phyloP scores from a whole-genome alignment of 2,113 vertebrate species.

The Bostrychus sinensis region DNA sequence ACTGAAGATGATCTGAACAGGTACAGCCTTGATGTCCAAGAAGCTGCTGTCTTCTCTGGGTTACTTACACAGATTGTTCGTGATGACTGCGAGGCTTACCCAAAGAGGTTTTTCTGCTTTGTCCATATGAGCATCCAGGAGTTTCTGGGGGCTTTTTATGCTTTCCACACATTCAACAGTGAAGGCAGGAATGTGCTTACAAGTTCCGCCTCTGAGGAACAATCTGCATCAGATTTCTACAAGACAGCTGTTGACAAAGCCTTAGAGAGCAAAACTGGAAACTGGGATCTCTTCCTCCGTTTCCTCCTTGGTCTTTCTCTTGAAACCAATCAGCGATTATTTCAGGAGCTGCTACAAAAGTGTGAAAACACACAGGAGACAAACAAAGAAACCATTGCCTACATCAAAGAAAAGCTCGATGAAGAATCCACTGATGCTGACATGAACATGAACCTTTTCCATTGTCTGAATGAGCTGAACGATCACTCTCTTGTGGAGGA shows the following conservation, averaged over 20 bases:
- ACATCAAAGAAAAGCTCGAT: constrained; percentile 33
- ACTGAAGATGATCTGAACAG: rapidly evolving
- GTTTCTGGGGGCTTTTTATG: constrained; percentile 49
- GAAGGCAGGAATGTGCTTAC: constrained; percentile 34
- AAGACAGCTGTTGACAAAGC: constrained; percentile 32
- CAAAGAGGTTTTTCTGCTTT: constrained; percentile 33
- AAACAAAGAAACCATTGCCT: constrained; percentile 10
- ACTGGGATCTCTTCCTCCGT: constrained; percentile 58
- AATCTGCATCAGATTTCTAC: not conserved
- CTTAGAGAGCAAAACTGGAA: constrained; percentile 22
- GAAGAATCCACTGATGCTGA: constrained; percentile 16
- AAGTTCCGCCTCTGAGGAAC: rapidly evolving
- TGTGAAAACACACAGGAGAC: not conserved
- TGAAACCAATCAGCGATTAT: constrained; percentile 17
- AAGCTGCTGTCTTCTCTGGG: constrained; percentile 43
- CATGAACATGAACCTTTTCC: no score
- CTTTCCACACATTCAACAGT: not conserved
- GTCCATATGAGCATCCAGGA: constrained; percentile 54
- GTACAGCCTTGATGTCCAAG: not conserved
- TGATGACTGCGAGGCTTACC: rapidly evolving
- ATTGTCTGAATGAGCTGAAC: no score
- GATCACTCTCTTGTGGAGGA: constrained; percentile 31
- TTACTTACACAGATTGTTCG: constrained; percentile 38
- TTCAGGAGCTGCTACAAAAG: constrained; percentile 25
- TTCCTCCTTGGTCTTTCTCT: constrained; percentile 52